Percentiles rank a stretch among this genome's conserved stretches.
Evolutionary conservation across 1,140 invertebrate species (phyloP).

Genomic region (Intoshia linei): DNA sequence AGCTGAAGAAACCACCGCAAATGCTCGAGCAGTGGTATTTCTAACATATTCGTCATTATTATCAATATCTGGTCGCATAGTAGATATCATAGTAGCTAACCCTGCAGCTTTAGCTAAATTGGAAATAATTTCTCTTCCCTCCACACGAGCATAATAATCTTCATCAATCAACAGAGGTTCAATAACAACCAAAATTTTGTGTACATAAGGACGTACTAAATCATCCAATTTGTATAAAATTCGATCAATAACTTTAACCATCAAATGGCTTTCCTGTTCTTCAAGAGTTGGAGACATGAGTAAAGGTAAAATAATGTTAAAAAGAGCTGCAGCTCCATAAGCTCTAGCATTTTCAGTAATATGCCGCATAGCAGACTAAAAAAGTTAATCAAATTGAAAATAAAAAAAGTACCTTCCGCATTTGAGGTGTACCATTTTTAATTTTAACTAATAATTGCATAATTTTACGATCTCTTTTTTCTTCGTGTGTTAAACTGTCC

Average conservation of each 20-base stretch:
- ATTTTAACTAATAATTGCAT: conserved; percentile 94
- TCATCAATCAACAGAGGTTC: conserved; percentile 93
- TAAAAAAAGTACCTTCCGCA: conserved; percentile 48
- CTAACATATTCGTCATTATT: conserved; percentile 98
- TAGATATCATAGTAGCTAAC: conserved; percentile 96
- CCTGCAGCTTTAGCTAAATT: conserved; percentile 98
- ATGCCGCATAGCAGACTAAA: conserved; percentile 45
- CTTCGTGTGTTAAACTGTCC: conserved; percentile 62
- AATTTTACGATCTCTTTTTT: conserved; percentile 87
- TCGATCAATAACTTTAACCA: conserved; percentile 93
- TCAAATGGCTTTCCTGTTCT: conserved; percentile 85
- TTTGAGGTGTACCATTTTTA: conserved; percentile 94
- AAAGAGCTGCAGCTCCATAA: conserved; percentile 81
- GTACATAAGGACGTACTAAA: conserved; percentile 83
- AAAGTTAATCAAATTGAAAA: conserved; percentile 1
- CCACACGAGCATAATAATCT: conserved; percentile 95
- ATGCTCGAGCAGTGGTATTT: conserved; percentile 89
- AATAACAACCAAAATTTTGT: conserved; percentile 95
- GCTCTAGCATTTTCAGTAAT: conserved; percentile 93
- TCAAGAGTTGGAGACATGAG: conserved; percentile 95
- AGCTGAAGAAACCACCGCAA: conserved; percentile 91
- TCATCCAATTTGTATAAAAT: conserved; percentile 95
- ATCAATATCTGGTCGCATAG: conserved; percentile 97
- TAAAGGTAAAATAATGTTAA: conserved; percentile 87
- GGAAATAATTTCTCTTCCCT: conserved; percentile 93